phyloP scores from a whole-genome alignment of 1,140 invertebrate genomes.

The Temnothorax longispinosus region DNA sequence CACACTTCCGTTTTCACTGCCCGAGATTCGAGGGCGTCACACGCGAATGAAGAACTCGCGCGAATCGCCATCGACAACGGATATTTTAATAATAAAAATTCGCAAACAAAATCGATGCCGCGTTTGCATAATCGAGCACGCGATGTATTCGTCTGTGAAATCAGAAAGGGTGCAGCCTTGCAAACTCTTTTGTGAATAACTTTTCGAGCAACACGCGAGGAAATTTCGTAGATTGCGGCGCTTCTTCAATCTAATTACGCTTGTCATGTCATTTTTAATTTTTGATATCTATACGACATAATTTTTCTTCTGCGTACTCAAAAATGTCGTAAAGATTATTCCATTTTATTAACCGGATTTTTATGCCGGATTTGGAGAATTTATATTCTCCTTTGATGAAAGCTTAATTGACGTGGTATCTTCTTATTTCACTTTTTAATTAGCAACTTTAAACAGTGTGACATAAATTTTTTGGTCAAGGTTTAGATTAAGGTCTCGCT shows the following conservation, averaged over 20 bases:
- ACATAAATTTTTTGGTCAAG: conserved; percentile 1
- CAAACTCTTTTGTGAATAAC: background rate
- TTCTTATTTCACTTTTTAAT: background rate
- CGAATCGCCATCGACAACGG: background rate
- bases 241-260: background rate
- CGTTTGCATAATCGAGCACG: background rate
- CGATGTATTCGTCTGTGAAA: background rate
- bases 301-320: background rate
- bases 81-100: background rate
- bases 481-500: background rate
- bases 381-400: background rate
- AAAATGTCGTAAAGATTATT: background rate
- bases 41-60: background rate
- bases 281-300: background rate
- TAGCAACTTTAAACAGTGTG: background rate
- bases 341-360: background rate
- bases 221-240: background rate
- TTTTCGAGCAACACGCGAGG: background rate
- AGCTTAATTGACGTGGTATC: background rate
- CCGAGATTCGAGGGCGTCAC: conserved; percentile 40
- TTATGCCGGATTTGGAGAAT: background rate
- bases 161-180: background rate
- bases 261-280: background rate
- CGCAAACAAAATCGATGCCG: background rate
- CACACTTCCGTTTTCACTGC: conserved; percentile 70